These are phyloP conservation scores for Dasyornis broadbenti DNA, from an alignment of 2,113 vertebrate species.

Conservation along the genomic window DNA sequence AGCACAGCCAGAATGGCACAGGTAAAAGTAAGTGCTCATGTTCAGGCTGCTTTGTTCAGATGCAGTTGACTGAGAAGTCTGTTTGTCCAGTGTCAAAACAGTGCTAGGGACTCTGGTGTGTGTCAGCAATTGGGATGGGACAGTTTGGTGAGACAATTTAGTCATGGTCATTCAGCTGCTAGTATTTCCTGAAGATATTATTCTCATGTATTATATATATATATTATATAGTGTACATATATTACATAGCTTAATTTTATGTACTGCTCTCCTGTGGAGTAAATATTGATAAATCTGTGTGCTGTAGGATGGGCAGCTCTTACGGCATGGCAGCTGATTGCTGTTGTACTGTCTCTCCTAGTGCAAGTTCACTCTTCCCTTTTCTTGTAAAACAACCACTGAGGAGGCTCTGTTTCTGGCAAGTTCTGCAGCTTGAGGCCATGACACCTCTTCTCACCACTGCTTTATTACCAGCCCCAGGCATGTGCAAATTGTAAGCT, in stretches of 20 bases:
- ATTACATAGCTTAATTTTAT: not conserved
- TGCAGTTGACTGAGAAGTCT: not conserved
- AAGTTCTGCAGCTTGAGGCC: not conserved
- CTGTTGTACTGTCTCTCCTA: not conserved
- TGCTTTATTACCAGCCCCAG: not conserved
- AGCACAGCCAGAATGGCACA: not conserved
- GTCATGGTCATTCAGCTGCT: not conserved
- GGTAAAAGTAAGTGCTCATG: not conserved
- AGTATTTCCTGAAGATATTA: not conserved
- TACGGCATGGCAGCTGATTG: not conserved
- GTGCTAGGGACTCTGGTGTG: not conserved
- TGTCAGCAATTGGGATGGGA: rapidly evolving
- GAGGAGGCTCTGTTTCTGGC: not conserved
- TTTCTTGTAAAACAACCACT: not conserved
- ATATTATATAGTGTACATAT: not conserved
- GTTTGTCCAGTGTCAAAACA: not conserved
- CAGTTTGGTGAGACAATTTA: not conserved
- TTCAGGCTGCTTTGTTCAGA: not conserved
- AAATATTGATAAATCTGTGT: not conserved
- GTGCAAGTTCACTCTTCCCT: not conserved
- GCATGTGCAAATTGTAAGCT: not conserved
- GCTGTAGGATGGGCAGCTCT: not conserved
- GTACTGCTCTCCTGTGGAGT: not conserved
- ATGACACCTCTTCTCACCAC: not conserved
- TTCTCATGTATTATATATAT: not conserved